Percentiles rank a stretch among this genome's conserved stretches.
phyloP scores from a whole-genome alignment of 2,113 vertebrate genomes.

The Nannospalax galili region DNA sequence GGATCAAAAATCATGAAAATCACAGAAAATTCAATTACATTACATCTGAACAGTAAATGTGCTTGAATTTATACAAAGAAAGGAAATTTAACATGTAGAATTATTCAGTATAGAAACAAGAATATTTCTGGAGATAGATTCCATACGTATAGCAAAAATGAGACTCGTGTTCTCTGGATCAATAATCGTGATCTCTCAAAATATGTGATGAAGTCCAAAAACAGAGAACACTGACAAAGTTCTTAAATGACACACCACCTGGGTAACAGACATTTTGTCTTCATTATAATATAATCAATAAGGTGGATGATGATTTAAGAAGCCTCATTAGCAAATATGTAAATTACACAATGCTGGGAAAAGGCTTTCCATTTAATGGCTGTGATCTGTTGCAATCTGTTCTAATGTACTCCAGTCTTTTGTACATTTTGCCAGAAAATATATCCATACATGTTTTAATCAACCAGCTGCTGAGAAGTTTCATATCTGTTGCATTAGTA shows the following conservation, averaged over 20 bases:
- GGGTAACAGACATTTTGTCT: constrained; percentile 28
- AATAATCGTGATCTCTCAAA: constrained; percentile 41
- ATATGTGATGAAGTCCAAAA: constrained; percentile 32
- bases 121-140: background rate
- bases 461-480: background rate
- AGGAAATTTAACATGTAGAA: background rate
- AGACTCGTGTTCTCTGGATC: constrained; percentile 4
- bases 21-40: background rate
- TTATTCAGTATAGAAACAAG: background rate
- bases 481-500: background rate
- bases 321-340: constrained; percentile 46
- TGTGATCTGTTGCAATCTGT: background rate
- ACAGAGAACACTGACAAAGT: background rate
- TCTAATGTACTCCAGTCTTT: background rate
- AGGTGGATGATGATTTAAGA: constrained; percentile 53
- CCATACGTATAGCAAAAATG: background rate
- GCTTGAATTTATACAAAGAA: background rate
- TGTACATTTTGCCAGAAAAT: background rate
- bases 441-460: background rate
- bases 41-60: background rate
- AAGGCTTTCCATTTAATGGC: background rate
- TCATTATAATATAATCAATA: constrained; percentile 58
- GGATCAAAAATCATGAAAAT: background rate
- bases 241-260: constrained; percentile 21
- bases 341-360: constrained; percentile 10